Base-by-base conservation (phyloP, 2,888 invertebrate species). In the Melolontha melolontha region DNA sequence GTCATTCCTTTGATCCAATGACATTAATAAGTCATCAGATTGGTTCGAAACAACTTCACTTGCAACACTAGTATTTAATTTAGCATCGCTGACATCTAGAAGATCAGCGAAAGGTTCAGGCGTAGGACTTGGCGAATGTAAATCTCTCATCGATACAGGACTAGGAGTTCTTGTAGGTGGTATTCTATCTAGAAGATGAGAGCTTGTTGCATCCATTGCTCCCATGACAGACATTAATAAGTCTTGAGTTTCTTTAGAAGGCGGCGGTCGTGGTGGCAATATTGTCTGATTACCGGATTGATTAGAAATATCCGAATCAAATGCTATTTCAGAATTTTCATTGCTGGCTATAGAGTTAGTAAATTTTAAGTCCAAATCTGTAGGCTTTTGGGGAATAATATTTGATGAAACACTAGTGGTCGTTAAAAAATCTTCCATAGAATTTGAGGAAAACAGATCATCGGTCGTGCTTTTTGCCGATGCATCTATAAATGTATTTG, bases 131-230 rank as follows among this genome's bases (percentile, higher is more conserved):
- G 95, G 94, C 0, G 94, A 93, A 79, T 94, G 93, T 8, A 92
- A 85, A 75, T 92, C 92, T 47, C 92, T 85, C 85, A 93, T 92
- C 8, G 94, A 91, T 0, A 94, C 92, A 0, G 95, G 95, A 81
- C 94, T 95, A 0, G 95, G 95, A 0, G 94, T 93, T 73, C 95
- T 88, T 0, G 94, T 95, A 5, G 91, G 93, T 62, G 94, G 93
- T 70, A 95, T 89, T 69, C 94, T 90, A 74, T 94, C 93, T 66
- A 95, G 82, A 63, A 96, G 84, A 78, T 94, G 92, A 2, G 92
- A 91, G 75, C 95, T 95, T 0, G 94, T 93, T 57, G 93, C 93
- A 78, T 96, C 94, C 90, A 95, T 90, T 66, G 93, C 94, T 1
- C 93, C 95, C 41, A 95, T 94, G 0, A 95, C 95, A 39, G 92